Percentiles rank a stretch among this genome's conserved stretches.
These are phyloP conservation scores for Sparus aurata DNA, from an alignment of 2,797 vertebrate species.

Conservation along the genomic window DNA sequence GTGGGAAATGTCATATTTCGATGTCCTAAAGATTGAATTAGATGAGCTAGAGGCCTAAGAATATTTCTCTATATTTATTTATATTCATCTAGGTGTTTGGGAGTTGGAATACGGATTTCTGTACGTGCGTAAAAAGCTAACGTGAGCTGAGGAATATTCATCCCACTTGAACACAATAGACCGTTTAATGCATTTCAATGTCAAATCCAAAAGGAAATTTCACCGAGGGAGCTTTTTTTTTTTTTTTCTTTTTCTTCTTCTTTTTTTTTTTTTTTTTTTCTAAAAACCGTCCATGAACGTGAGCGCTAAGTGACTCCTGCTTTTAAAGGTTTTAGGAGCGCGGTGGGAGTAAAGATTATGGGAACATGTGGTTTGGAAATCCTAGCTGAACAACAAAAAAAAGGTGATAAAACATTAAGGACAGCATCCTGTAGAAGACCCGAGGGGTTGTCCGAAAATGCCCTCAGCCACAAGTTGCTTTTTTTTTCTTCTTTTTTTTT, in stretches of 20 bases:
- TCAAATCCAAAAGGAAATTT: background rate
- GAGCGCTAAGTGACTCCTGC: conserved; percentile 30
- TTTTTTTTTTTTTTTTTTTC: conserved; percentile 22
- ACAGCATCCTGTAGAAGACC: background rate
- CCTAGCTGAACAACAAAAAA: background rate
- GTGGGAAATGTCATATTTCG: background rate
- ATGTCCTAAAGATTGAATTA: too few relatives aligned
- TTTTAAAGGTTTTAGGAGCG: conserved; percentile 43
- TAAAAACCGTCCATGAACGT: conserved; percentile 13
- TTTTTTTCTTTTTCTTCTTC: conserved; percentile 9
- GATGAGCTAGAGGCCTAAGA: too few relatives aligned
- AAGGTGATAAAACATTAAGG: conserved; percentile 10
- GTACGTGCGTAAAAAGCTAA: background rate
- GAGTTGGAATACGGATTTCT: background rate
- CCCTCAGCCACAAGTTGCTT: background rate
- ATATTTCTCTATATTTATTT: too few relatives aligned
- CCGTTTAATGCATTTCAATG: background rate
- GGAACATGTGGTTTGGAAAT: background rate
- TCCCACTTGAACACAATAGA: background rate
- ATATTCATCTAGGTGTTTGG: background rate
- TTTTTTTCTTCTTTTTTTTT: background rate
- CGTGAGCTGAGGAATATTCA: background rate
- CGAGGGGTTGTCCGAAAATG: background rate
- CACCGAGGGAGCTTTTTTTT: conserved; percentile 11
- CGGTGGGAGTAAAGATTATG: conserved; percentile 49